Conservation (phyloP, 2,113 vertebrate genomes). For the Grantiella picta region DNA sequence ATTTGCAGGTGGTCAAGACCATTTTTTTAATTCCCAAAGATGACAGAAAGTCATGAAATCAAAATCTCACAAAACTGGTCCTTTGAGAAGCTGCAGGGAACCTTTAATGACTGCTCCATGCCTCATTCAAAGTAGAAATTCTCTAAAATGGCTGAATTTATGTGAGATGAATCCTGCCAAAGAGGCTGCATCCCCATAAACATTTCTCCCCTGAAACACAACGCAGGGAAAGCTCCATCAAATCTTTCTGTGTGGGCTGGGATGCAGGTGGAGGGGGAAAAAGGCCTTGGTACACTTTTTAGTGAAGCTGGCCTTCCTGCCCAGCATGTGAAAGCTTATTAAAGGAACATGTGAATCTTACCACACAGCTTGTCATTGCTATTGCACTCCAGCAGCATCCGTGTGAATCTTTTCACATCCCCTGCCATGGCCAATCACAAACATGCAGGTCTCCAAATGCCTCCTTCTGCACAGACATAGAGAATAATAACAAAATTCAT, state of each 20-base stretch:
- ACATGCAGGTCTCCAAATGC: background rate
- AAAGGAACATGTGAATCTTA: conserved; percentile 40
- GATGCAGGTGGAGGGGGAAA: background rate
- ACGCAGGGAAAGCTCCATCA: background rate
- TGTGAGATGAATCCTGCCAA: background rate
- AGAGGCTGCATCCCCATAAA: background rate
- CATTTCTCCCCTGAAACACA: background rate
- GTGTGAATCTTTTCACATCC: conserved; percentile 2
- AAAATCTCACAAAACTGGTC: background rate
- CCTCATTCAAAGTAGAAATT: background rate
- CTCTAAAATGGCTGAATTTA: background rate
- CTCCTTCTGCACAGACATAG: background rate
- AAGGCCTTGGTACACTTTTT: background rate
- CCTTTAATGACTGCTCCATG: background rate
- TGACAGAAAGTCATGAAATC: background rate
- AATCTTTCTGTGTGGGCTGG: background rate
- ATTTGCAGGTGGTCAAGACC: background rate
- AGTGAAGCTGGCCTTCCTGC: background rate
- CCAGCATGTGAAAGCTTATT: background rate
- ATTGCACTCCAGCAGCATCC: conserved; percentile 67
- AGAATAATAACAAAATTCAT: background rate
- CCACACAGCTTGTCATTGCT: conserved; percentile 71
- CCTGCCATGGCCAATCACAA: background rate
- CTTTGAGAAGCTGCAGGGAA: background rate
- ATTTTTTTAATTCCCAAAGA: background rate